These are phyloP conservation scores for Heloderma charlesbogerti DNA, from an alignment of 2,113 vertebrate genomes.

Conservation along the genomic window DNA sequence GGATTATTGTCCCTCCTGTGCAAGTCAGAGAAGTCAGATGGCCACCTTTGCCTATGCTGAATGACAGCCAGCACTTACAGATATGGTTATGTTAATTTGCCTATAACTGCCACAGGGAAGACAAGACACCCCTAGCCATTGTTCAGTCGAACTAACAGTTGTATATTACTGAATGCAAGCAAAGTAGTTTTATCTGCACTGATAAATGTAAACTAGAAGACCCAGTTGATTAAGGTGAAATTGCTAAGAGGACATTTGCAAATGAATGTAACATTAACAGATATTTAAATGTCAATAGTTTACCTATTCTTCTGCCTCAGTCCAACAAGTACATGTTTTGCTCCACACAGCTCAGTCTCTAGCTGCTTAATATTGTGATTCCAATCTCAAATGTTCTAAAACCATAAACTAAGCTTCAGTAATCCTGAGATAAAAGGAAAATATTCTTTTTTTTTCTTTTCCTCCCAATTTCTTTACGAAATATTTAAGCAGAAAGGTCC, in stretches of 20 bases:
- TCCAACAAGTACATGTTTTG: not conserved
- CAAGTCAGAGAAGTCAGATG: not conserved
- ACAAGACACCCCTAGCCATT: not conserved
- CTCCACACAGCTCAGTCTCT: not conserved
- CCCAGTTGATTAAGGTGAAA: not conserved
- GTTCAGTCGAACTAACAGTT: slow-evolving; percentile 8
- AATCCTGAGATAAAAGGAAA: not conserved
- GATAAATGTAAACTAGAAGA: slow-evolving; percentile 3
- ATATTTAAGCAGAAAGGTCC: not conserved
- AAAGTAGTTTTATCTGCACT: slow-evolving; percentile 1
- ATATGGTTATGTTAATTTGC: not conserved
- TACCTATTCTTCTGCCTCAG: not conserved
- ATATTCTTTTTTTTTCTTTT: not conserved
- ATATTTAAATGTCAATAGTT: not conserved
- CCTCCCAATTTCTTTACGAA: not conserved
- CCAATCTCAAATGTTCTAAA: not conserved
- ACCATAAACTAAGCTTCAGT: not conserved
- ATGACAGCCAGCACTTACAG: not conserved
- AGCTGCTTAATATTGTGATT: not conserved
- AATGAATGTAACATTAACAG: not conserved
- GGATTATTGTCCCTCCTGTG: not conserved
- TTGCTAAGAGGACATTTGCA: not conserved
- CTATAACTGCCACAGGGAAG: not conserved
- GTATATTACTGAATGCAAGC: not conserved
- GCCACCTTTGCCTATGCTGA: not conserved